Base-by-base conservation (phyloP, 2,888 invertebrate genomes). In the Erebia epiphron region DNA sequence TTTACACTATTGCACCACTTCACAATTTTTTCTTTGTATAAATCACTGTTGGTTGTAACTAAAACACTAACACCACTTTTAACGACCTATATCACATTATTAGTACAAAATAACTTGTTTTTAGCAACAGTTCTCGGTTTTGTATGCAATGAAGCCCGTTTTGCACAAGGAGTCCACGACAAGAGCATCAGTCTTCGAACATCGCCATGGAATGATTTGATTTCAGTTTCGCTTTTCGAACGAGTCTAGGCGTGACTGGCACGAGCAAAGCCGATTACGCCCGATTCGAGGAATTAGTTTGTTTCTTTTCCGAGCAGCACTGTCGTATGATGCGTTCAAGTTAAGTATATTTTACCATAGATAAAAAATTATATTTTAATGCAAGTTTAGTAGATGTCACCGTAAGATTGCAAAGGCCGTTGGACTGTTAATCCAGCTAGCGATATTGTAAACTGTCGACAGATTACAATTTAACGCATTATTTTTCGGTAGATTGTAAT, bases 221-320 rank as follows among this genome's bases (percentile, higher is more conserved):
- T 81, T 86, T 86, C 82, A 83, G 89, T 90, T 92, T 92, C 92
- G 90, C 89, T 92, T 92, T 90, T 88, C 87, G 91, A 91, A 91
- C 92, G 90, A 91, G 91, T 92, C 91, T 92, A 92, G 92, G 92
- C 92, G 92, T 92, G 92, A 92, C 92, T 92, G 87, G 81, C 77
- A 86, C 92, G 92, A 92, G 79, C 78, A 82, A 79, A 84, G 75
- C 91, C 92, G 92, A 93, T 81, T 74, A 76, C 75, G 68, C 70
- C 89, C 90, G 91, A 90, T 81, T 79, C 77, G 52, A 69, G 11
- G 49, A 72, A 74, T 69, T 79, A 75, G 71, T 82, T 73, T 70
- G 14, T 41, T 69, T 71, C 68, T 57, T 70, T 73, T 67, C 80
- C 90, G 46, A 46, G 46, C 46, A 46, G 11, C 46, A 46, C 46